Evolutionary conservation across 2,888 invertebrate species (phyloP), one percentile per base, ranked within the genome.

Genomic region (Clitarchus hookeri): DNA sequence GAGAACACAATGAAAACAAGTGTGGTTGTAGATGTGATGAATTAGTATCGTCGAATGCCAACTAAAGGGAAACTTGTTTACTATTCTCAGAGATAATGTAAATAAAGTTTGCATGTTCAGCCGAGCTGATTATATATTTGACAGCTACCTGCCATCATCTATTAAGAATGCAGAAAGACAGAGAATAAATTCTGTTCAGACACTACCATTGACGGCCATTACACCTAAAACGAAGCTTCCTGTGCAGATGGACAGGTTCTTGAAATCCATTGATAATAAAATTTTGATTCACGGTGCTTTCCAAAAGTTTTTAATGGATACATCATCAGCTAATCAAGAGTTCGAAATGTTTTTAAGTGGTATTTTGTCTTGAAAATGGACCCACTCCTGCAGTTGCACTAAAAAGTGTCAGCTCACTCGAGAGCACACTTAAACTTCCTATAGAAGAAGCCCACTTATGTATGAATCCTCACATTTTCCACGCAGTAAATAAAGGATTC

Each of bases 21-120:
- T 79, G 79, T 79, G 79, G 79, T 79, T 79, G 79, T 79, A 11
- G 23, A 79, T 79, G 79, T 12, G 13, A 79, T 79, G 79, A n/a
- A 79, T 79, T n/a, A 79, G 25, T 79, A 6, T 78, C 27, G 79
- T 26, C 25, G 79, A 23, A 26, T 16, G 79, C 79, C 79, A 79
- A 26, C 27, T 13, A 79, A 79, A n/a, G 25, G 13, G 23, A 79
- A n/a, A n/a, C n/a, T n/a, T n/a, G n/a, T n/a, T n/a, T n/a, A n/a
- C n/a, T n/a, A n/a, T n/a, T n/a, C 78, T 79, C 9, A 0, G 27
- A 25, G 13, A 23, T 79, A n/a, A 79, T n/a, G 25, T 79, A 23
- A 79, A 79, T 79, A n/a, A n/a, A 8, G 79, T 79, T 27, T 79
- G 79, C 27, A 79, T 13, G 25, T 79, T n/a, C 79, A 79, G 23